Base-by-base conservation (phyloP, 2,888 invertebrate species). In the Bugulina stolonifera region DNA sequence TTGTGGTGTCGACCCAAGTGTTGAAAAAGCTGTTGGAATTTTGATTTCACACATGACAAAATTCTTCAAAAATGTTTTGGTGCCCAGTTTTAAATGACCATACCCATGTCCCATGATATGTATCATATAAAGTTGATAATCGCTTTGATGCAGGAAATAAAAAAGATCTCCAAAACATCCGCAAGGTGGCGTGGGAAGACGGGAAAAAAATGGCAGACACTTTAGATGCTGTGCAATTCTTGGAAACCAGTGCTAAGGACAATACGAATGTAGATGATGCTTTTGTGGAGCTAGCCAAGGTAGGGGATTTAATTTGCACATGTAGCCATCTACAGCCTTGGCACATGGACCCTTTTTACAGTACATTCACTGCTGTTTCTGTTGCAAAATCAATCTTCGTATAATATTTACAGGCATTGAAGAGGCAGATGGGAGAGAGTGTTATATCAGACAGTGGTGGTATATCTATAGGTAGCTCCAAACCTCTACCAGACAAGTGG, bases 201-300 rank as follows among this genome's bases (percentile, higher is more conserved):
- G 81, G 80, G 10, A 91, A 93, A 82, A 90, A 91, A 35, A 90
- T 94, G 86, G 91, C 93, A 81, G 76, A 74, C 57, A 81, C 81
- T 78, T 75, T 81, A 35, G 77, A 77, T 55, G 77, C 77, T 29
- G 74, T 52, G 88, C 70, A 54, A 25, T 70, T 70, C 23, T 54
- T 74, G 22, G 82, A 82, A 74, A 80, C 82, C 1, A 81, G 81
- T 75, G 81, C 82, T 14, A 81, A 81, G 73, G 81, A 81, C 74
- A 81, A 81, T 73, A 80, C 79, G 43, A 81, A 82, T 75, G 75
- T 82, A 57, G 82, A 82, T 75, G 80, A 81, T 74, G 79, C 80
- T 29, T 82, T 82, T 75, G 72, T 77, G 34, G 78, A 77, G 73
- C 78, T 82, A 74, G 82, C 82, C 34, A 79, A 78, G 77, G 82